A percentile compares a stretch with the other conserved stretches of the same genome.
phyloP scores from a whole-genome alignment of 1,140 invertebrate species.

The Rhizoglyphus robini region DNA sequence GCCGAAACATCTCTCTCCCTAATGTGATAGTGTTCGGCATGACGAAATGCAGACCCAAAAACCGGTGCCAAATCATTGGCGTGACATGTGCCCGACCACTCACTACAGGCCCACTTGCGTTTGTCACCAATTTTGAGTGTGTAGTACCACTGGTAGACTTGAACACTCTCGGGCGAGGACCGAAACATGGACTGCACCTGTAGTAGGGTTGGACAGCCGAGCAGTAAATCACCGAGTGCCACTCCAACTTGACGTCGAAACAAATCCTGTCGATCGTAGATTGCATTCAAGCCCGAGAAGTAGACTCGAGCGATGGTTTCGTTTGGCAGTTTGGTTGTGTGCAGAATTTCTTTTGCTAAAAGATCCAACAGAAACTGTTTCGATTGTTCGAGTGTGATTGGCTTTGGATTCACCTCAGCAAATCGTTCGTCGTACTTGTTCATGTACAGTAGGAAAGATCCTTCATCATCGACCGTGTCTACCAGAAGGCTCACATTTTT shows the following conservation, averaged over 20 bases:
- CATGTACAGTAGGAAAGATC: background rate
- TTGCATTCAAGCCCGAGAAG: background rate
- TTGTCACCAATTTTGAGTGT: background rate
- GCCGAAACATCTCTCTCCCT: constrained; percentile 65
- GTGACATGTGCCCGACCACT: constrained; percentile 88
- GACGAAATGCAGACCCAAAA: constrained; percentile 78
- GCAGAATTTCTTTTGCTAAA: too few relatives aligned
- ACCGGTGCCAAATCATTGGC: constrained; percentile 88
- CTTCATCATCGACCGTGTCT: background rate
- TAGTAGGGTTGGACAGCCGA: background rate
- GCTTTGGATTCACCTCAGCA: too few relatives aligned
- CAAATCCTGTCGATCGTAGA: background rate
- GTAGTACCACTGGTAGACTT: constrained; percentile 4
- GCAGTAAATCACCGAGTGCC: background rate
- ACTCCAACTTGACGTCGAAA: background rate
- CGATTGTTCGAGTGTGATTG: too few relatives aligned
- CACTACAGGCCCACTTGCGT: background rate
- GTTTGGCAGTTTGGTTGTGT: too few relatives aligned
- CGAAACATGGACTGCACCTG: background rate
- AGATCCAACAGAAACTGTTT: too few relatives aligned
- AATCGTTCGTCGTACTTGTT: too few relatives aligned
- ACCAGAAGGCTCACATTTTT: background rate
- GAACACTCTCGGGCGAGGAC: background rate
- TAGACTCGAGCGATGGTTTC: background rate
- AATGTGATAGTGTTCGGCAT: constrained; percentile 55